Evolutionary conservation across 1,140 invertebrate genomes (phyloP).

Genomic region (Cotesia typhae): DNA sequence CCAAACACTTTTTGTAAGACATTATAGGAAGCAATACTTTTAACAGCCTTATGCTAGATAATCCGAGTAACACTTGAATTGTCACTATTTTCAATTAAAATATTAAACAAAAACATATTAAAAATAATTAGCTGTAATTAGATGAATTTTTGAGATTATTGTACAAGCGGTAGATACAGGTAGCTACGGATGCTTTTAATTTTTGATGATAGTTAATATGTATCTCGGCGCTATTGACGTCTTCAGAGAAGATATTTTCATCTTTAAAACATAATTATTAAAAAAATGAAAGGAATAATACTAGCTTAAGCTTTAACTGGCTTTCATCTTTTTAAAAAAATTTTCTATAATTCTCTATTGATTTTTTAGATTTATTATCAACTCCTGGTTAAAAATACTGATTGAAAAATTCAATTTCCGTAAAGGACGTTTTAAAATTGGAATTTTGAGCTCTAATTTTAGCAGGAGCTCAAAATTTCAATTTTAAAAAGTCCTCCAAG

Average conservation of each 20-base stretch:
- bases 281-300: slow-evolving; percentile 39
- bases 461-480: too few relatives aligned
- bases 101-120: too few relatives aligned
- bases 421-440: too few relatives aligned
- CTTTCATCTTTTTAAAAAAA: slow-evolving; percentile 48
- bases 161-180: slow-evolving; percentile 60
- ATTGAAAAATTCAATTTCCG: too few relatives aligned
- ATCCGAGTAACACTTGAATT: slow-evolving; percentile 50
- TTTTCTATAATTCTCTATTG: not conserved
- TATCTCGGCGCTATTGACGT: slow-evolving; percentile 70
- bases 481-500: too few relatives aligned
- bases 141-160: slow-evolving; percentile 56
- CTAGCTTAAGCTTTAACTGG: slow-evolving; percentile 55
- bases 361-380: slow-evolving; percentile 35
- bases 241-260: slow-evolving; percentile 63
- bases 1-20: slow-evolving; percentile 55
- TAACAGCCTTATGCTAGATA: slow-evolving; percentile 63
- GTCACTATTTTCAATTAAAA: slow-evolving; percentile 44
- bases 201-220: slow-evolving; percentile 67
- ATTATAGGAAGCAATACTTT: slow-evolving; percentile 62
- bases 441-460: too few relatives aligned
- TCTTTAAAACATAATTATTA: slow-evolving; percentile 6
- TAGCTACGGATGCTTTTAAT: slow-evolving; percentile 60
- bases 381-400: too few relatives aligned
- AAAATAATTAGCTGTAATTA: slow-evolving; percentile 56